phyloP scores from a whole-genome alignment of 2,797 vertebrate genomes.

The Halcyon leucocephala region DNA sequence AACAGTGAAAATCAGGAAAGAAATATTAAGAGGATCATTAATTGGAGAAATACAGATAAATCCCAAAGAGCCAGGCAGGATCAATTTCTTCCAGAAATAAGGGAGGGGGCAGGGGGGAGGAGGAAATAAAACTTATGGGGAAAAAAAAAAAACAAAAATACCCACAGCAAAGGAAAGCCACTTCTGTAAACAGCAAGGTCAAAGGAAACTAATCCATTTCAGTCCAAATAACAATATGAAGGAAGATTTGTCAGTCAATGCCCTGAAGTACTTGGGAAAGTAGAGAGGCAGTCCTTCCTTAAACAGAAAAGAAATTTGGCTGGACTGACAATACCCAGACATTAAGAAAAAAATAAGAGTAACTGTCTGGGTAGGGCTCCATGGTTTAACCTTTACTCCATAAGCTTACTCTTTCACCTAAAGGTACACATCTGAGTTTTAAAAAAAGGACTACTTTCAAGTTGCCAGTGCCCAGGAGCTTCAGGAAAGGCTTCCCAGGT shows the following conservation, averaged over 20 bases:
- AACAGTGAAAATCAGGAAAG: neutral
- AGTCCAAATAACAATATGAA: neutral
- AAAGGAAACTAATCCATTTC: neutral
- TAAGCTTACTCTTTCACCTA: neutral
- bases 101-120: rapidly evolving
- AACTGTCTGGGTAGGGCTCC: neutral
- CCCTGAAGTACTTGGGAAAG: neutral
- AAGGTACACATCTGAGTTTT: rapidly evolving
- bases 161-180: neutral
- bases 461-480: neutral
- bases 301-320: neutral
- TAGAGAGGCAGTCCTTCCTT: neutral
- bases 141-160: neutral
- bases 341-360: neutral
- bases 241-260: neutral
- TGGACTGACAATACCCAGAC: neutral
- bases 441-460: neutral
- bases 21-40: neutral
- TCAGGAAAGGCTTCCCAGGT: neutral
- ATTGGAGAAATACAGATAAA: neutral
- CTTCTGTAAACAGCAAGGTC: neutral
- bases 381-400: neutral
- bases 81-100: neutral
- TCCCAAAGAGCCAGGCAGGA: neutral
- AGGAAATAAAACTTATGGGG: neutral